A percentile compares a stretch with the other conserved stretches of the same genome.
Evolutionary conservation across 2,797 vertebrate species (phyloP).

Genomic region (Otolemur crassicaudatus): DNA sequence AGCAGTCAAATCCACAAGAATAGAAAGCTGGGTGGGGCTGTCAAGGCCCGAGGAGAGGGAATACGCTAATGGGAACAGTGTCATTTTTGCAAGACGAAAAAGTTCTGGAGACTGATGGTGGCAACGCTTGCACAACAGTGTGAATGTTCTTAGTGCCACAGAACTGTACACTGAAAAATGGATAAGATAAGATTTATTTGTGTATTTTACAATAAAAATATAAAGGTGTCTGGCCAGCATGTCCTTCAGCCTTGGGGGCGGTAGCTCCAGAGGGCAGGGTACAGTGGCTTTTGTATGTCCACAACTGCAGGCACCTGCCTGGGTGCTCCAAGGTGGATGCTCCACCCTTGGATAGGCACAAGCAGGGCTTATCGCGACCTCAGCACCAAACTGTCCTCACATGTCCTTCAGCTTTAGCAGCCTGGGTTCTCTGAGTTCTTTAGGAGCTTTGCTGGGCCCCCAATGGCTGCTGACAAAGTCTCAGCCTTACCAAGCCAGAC

Average conservation of each 20-base stretch:
- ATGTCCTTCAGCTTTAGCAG: too few relatives aligned
- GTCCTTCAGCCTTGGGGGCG: background rate
- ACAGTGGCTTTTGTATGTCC: accelerated
- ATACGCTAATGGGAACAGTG: background rate
- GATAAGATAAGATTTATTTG: background rate
- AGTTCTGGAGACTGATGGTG: background rate
- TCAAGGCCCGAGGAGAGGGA: background rate
- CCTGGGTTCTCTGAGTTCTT: too few relatives aligned
- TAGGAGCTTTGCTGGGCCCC: background rate
- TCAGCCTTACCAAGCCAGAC: background rate
- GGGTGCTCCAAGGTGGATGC: too few relatives aligned
- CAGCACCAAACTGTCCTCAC: accelerated
- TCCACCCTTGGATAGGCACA: background rate
- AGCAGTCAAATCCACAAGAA: background rate
- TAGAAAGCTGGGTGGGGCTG: too few relatives aligned
- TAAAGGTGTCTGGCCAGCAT: background rate
- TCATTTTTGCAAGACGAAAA: background rate
- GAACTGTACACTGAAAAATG: background rate
- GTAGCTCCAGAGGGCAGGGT: background rate
- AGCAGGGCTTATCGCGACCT: too few relatives aligned
- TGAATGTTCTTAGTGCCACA: accelerated
- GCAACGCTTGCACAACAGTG: accelerated
- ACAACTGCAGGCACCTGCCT: background rate
- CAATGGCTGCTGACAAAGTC: background rate
- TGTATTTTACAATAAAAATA: background rate